Percentiles rank a stretch among this genome's conserved stretches.
phyloP scores from a whole-genome alignment of 2,797 vertebrate genomes.

The Chromobotia macracanthus region DNA sequence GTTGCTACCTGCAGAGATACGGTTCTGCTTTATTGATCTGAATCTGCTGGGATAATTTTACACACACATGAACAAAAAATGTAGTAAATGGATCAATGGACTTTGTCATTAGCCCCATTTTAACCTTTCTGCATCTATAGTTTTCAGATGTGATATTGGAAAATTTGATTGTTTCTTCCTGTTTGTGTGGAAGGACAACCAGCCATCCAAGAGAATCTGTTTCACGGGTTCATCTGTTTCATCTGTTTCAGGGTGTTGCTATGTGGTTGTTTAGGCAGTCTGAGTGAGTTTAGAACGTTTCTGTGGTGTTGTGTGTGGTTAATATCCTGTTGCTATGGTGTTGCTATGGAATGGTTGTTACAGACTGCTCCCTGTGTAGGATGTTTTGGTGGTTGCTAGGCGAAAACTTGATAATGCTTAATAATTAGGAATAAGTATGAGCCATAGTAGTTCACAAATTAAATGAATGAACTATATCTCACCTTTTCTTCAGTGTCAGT shows the following conservation, averaged over 20 bases:
- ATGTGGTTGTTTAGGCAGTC: not conserved
- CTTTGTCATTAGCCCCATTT: constrained; percentile 36
- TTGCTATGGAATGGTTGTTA: too few relatives aligned
- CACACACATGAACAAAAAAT: constrained; percentile 22
- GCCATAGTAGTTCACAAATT: not conserved
- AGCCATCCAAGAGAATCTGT: not conserved
- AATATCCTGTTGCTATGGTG: too few relatives aligned
- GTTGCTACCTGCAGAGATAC: constrained; percentile 25
- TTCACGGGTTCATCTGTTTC: too few relatives aligned
- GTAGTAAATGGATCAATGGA: constrained; percentile 15
- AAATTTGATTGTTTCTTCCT: constrained; percentile 14
- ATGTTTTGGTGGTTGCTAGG: not conserved
- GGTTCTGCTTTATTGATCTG: constrained; percentile 41
- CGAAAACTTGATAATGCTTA: not conserved
- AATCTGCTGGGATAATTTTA: constrained; percentile 17
- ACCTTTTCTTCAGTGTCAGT: not conserved
- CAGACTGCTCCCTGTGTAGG: too few relatives aligned
- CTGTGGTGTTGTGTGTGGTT: not conserved
- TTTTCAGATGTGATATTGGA: constrained; percentile 35
- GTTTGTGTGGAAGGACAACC: not conserved
- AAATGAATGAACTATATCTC: not conserved
- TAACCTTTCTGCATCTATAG: constrained; percentile 42
- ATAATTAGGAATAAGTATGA: not conserved
- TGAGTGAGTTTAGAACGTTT: not conserved
- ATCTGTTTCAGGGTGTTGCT: not conserved